phyloP scores from a whole-genome alignment of 1,140 invertebrate genomes.

The Eupristina koningsbergeri region DNA sequence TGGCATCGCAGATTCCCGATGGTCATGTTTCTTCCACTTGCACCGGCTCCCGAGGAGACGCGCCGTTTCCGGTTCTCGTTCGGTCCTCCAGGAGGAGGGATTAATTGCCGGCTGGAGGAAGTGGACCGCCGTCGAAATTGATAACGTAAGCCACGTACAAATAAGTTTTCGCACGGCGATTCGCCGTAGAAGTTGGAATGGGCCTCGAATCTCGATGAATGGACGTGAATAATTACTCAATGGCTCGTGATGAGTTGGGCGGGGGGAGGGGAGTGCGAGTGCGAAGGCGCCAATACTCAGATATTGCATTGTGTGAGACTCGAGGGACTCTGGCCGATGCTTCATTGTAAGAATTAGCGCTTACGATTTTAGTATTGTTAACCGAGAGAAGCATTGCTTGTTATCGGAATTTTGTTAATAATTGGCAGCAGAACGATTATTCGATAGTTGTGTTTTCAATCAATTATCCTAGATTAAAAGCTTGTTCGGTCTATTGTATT shows the following conservation, averaged over 20 bases:
- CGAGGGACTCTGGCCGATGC: neutral
- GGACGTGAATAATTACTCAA: conserved; percentile 6
- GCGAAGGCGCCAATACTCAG: no score
- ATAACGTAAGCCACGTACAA: conserved; percentile 61
- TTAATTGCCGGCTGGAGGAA: conserved; percentile 64
- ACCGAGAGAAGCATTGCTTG: neutral
- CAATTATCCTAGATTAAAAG: neutral
- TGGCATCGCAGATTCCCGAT: conserved; percentile 24
- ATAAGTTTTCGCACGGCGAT: conserved; percentile 29
- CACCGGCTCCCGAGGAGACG: conserved; percentile 12
- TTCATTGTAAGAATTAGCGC: neutral
- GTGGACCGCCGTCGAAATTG: conserved; percentile 68
- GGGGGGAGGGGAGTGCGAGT: neutral
- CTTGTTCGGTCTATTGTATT: no score
- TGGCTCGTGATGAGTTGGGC: neutral
- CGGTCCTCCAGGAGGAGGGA: conserved; percentile 58
- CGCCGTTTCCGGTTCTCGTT: conserved; percentile 69
- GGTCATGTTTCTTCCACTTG: conserved; percentile 55
- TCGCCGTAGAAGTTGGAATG: neutral
- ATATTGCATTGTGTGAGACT: neutral
- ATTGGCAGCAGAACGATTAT: no score
- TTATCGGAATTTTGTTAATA: neutral
- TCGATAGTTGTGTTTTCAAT: neutral
- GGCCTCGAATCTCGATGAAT: neutral
- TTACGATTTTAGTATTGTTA: neutral